These are phyloP conservation scores for Trichogramma dendrolimi DNA, from an alignment of 2,888 invertebrate species.

Conservation along the genomic window DNA sequence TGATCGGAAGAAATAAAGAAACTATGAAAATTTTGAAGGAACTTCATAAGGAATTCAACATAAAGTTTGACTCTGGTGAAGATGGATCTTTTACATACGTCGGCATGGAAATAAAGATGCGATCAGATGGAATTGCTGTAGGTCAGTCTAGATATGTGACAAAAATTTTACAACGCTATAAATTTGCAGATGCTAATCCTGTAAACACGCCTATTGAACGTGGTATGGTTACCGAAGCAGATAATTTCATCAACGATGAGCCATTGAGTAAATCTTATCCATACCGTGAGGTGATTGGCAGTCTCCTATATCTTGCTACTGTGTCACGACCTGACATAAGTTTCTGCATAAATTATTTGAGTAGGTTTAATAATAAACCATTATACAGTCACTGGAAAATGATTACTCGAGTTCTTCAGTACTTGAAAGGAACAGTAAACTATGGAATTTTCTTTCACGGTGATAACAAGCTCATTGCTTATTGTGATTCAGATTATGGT, in stretches of 20 bases:
- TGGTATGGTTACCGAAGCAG: conserved; percentile 33
- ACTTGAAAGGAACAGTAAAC: conserved; percentile 27
- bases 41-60: conserved; percentile 28
- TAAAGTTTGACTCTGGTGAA: conserved; percentile 23
- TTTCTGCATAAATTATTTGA: conserved; percentile 36
- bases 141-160: conserved; percentile 33
- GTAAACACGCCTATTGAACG: conserved; percentile 35
- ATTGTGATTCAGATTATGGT: conserved; percentile 30
- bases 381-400: conserved; percentile 30
- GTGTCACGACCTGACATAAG: conserved; percentile 36
- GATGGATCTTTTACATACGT: conserved; percentile 28
- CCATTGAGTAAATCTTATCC: conserved; percentile 15
- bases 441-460: conserved; percentile 35
- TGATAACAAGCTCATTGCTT: conserved; percentile 24
- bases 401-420: conserved; percentile 29
- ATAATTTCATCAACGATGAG: conserved; percentile 28
- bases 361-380: conserved; percentile 30
- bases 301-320: conserved; percentile 30
- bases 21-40: conserved; percentile 27
- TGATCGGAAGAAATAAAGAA: conserved; percentile 18
- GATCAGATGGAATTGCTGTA: conserved; percentile 30
- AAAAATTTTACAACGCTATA: conserved; percentile 30
- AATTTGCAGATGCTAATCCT: conserved; percentile 21
- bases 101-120: conserved; percentile 33
- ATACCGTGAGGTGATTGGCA: conserved; percentile 32